phyloP scores from a whole-genome alignment of 2,797 vertebrate genomes.

The Scolopax rusticola region DNA sequence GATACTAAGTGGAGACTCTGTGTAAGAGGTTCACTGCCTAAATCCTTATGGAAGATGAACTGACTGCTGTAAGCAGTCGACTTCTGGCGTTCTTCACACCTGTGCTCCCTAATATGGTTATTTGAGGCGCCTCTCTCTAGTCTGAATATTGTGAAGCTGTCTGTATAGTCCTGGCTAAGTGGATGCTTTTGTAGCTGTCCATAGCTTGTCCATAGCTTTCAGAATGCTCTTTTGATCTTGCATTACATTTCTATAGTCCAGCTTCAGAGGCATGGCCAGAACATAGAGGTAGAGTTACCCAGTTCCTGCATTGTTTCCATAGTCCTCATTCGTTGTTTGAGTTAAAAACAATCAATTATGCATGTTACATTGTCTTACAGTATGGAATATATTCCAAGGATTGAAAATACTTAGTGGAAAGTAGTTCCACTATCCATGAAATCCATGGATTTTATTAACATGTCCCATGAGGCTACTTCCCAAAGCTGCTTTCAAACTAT shows the following conservation, averaged over 20 bases:
- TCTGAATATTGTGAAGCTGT: background rate
- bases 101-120: background rate
- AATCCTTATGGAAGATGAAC: background rate
- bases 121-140: background rate
- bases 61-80: background rate
- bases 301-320: background rate
- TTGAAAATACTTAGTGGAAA: background rate
- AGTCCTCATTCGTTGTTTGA: background rate
- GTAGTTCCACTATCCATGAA: background rate
- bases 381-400: background rate
- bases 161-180: background rate
- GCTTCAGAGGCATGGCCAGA: background rate
- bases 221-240: background rate
- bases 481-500: background rate
- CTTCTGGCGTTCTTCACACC: background rate
- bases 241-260: background rate
- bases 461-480: background rate
- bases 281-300: background rate
- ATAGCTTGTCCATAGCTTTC: background rate
- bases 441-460: background rate
- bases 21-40: background rate
- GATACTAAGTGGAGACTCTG: background rate
- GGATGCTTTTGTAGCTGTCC: background rate
- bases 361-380: background rate
- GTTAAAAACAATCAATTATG: background rate